Base-by-base conservation (phyloP, 2,888 invertebrate species). In the Galerucella pusilla region DNA sequence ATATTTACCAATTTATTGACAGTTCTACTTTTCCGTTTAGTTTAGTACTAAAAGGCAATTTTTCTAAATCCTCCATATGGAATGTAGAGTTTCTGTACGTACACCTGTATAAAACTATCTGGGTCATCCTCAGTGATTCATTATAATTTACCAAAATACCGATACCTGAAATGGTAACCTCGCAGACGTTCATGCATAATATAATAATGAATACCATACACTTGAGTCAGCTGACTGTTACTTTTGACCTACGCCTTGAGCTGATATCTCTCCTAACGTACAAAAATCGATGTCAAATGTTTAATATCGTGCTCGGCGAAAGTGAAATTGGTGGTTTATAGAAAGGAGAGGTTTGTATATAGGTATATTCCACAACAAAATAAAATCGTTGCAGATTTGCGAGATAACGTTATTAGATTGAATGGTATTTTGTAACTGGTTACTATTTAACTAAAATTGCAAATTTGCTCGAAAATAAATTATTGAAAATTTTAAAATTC, bases 191-290 rank as follows among this genome's bases (percentile, higher is more conserved):
- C 20, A 57, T 57, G 16, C 20, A 10, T 20, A 57, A 57, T 16
- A 57, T 16, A 16, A 57, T 57, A 57, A 57, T 2, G 14, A 1
- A n/a, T 14, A 54, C 16, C 6, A 16, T 57, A 20, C 35, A 1
- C 12, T 12, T 65, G 64, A 65, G 46, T 65, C 64, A 65, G 64
- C 64, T 65, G 64, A 65, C 64, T 46, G 11, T 42, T 65, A 65
- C 46, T 46, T 65, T 65, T 65, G 46, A 65, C 64, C 64, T 65
- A 46, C 64, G 46, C 46, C 42, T 65, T 65, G 45, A 45, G 20
- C 46, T 46, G 20, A 20, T 20, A 46, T 20, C 45, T 45, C 35
- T 35, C 7, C 64, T 46, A 20, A 46, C 64, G 45, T 65, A 42
- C 2, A n/a, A 20, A 20, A 45, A 46, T 46, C 63, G 63, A 42